Conservation (phyloP, 2,888 invertebrate species). For the Drosophila mettleri region DNA sequence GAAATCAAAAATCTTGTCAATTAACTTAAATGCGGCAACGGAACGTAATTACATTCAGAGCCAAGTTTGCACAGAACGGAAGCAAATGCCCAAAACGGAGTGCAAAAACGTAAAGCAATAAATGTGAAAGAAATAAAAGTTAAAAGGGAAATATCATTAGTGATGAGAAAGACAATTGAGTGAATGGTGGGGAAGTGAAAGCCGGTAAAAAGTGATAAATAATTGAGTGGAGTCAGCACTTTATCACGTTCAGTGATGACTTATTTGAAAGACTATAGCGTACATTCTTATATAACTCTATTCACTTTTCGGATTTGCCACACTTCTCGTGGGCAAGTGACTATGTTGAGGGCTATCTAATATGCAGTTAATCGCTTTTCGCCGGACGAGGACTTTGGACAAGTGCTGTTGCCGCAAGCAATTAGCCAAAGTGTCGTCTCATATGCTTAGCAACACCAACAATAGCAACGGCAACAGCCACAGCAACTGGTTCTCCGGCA, state of each 20-base stretch:
- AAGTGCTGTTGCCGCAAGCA: constrained; percentile 65
- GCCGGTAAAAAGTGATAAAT: constrained; percentile 5
- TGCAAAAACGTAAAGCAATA: not conserved
- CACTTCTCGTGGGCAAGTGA: constrained; percentile 1
- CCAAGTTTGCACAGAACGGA: constrained; percentile 53
- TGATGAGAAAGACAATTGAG: constrained; percentile 2
- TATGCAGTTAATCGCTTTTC: constrained; percentile 44
- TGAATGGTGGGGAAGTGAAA: not conserved
- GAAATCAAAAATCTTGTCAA: constrained; percentile 32
- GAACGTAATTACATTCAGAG: constrained; percentile 32
- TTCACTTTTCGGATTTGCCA: constrained; percentile 1
- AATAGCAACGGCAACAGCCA: constrained; percentile 10
- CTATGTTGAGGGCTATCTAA: constrained; percentile 32
- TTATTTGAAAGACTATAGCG: constrained; percentile 19
- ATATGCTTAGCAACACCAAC: constrained; percentile 37
- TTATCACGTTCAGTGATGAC: constrained; percentile 23
- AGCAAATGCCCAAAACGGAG: constrained; percentile 21
- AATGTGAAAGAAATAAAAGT: constrained; percentile 20
- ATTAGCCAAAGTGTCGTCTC: constrained; percentile 72
- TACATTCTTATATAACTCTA: not conserved
- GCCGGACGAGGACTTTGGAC: constrained; percentile 31
- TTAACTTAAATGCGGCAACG: constrained; percentile 45
- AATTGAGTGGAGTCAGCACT: constrained; percentile 17
- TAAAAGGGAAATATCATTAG: constrained; percentile 25
- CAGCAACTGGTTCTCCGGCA: constrained; percentile 36